Evolutionary conservation across 2,113 vertebrate species (phyloP).

Genomic region (Passerina amoena): DNA sequence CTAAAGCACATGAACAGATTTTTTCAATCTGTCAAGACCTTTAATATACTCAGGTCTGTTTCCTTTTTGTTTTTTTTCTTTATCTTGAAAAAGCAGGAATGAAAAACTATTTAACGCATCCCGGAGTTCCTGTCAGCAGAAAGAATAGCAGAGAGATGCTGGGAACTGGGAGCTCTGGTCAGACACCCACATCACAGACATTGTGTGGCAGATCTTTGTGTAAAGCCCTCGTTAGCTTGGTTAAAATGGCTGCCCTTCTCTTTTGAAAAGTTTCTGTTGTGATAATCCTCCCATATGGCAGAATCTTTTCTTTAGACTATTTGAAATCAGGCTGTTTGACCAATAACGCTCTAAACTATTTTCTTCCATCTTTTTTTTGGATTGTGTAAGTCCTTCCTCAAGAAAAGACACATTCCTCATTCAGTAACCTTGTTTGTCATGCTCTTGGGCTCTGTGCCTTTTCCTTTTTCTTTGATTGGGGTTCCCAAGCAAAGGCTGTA

Average conservation of each 20-base stretch:
- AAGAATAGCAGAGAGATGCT: neutral
- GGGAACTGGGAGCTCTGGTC: neutral
- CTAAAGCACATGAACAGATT: neutral
- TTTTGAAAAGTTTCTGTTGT: neutral
- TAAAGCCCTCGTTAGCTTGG: neutral
- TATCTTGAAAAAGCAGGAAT: neutral
- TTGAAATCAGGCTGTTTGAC: neutral
- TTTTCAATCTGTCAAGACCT: neutral
- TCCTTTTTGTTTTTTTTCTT: neutral
- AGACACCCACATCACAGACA: neutral
- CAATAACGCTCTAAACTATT: neutral
- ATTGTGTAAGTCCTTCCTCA: neutral
- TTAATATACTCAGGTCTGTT: neutral
- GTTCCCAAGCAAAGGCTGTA: neutral
- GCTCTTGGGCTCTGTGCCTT: neutral
- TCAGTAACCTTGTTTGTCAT: neutral
- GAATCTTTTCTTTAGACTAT: neutral
- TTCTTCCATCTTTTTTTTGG: neutral
- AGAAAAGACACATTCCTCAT: neutral
- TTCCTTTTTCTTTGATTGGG: neutral
- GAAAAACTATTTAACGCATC: neutral
- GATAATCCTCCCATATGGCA: neutral
- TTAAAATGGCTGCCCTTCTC: neutral
- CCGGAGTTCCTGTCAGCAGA: neutral
- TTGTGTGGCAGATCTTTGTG: neutral